Base-by-base conservation (phyloP, 2,113 vertebrate species). In the Tapirus terrestris region DNA sequence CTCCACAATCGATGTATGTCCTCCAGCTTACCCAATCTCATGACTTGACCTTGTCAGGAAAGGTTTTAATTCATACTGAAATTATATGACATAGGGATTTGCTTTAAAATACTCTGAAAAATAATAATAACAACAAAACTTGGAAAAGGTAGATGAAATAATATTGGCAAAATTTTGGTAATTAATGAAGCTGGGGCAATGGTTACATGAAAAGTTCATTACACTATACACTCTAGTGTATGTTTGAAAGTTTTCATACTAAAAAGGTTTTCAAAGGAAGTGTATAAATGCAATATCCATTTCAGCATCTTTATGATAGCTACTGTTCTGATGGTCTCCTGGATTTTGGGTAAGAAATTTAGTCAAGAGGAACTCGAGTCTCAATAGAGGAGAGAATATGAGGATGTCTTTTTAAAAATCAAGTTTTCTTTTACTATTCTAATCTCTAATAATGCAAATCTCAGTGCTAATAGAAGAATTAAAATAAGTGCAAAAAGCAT, bases 91-190 rank as follows among this genome's bases (percentile, higher is more conserved):
- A n/a, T 48, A 23, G 21, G 3, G 31, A 60, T 81, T 92, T 75
- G 16, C 58, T 95, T 95, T 11, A 86, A 94, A 86, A 67, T 95
- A 68, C 9, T 92, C 7, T 73, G 45, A 43, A 25, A 86, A 96
- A 70, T 80, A 68, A 68, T 88, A 91, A 75, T 33, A 45, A 18
- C 51, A 83, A 72, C 33, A 77, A 75, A 81, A 80, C 43, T 39
- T 77, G 27, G n/a, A 29, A 75, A 94, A 83, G 25, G 33, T 25
- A 21, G 1, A 39, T 90, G 18, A 92, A 60, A 84, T 67, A 65
- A 93, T 80, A 65, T 73, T 60, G 29, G 13, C 4, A 60, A 79
- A 75, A 53, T 45, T 36, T 45, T 80, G 79, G 33, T 56, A 56
- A 72, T 96, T 80, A 39, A 36, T 96, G n/a, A 90, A 96, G 21